These are phyloP conservation scores for Bubo blakistoni DNA, from an alignment of 2,113 vertebrate genomes.

Conservation along the genomic window DNA sequence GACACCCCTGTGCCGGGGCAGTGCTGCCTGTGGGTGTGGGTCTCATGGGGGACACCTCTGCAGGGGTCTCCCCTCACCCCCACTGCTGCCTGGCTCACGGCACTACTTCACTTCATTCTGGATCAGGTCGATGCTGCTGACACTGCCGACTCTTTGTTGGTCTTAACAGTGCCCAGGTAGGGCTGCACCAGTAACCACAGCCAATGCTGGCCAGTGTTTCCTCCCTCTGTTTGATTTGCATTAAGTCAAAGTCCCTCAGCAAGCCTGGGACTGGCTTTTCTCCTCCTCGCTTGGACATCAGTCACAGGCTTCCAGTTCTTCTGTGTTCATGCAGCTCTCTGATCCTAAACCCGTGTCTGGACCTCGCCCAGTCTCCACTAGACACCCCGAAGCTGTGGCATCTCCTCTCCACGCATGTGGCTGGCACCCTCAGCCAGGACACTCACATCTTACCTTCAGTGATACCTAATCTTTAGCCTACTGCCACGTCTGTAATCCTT, in stretches of 20 bases:
- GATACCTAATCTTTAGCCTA: not conserved
- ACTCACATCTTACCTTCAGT: rapidly evolving
- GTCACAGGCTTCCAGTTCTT: rapidly evolving
- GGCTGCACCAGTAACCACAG: not conserved
- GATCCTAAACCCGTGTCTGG: not conserved
- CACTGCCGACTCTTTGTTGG: rapidly evolving
- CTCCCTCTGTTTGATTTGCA: not conserved
- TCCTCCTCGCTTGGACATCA: no score
- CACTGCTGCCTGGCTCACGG: rapidly evolving
- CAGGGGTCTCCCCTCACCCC: no score
- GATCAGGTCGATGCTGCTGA: rapidly evolving
- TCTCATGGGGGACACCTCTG: not conserved
- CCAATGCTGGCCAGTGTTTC: not conserved
- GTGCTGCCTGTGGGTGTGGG: rapidly evolving
- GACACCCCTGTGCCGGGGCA: rapidly evolving
- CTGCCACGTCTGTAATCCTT: rapidly evolving
- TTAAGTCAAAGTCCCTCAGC: not conserved
- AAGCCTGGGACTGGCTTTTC: not conserved
- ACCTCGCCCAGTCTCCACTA: not conserved
- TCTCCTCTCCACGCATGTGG: rapidly evolving
- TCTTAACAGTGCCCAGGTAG: rapidly evolving
- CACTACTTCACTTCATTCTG: rapidly evolving
- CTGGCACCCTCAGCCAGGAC: not conserved
- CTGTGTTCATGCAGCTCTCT: not conserved
- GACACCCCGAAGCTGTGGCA: not conserved